Conservation (phyloP, 2,113 vertebrate species). For the Vidua macroura region DNA sequence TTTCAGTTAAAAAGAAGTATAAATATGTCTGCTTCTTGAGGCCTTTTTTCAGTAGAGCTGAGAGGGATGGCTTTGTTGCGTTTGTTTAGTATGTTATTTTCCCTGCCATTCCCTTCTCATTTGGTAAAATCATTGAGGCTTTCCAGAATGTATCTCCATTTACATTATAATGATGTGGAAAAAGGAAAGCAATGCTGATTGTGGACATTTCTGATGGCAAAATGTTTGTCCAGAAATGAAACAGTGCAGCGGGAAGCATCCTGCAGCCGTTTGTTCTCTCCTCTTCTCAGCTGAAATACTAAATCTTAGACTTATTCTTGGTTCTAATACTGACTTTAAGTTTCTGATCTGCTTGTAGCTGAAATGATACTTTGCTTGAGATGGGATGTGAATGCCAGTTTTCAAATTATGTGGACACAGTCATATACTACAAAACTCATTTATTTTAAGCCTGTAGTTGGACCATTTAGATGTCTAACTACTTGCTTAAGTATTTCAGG, state of each 20-base stretch:
- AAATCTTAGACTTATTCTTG: neutral
- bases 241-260: neutral
- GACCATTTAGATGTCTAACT: constrained; percentile 58
- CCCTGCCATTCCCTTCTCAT: neutral
- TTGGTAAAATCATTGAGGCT: neutral
- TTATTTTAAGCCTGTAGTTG: constrained; percentile 24
- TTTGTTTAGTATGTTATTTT: neutral
- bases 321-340: neutral
- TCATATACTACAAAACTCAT: constrained; percentile 38
- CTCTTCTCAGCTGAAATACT: neutral
- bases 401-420: neutral
- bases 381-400: neutral
- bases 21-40: neutral
- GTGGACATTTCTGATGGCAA: neutral
- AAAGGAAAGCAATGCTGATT: neutral
- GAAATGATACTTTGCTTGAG: neutral
- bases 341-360: neutral
- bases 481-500: constrained; percentile 32
- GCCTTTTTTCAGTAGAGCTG: neutral
- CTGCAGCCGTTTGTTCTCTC: neutral
- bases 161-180: neutral
- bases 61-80: neutral
- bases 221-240: neutral
- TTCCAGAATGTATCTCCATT: neutral
- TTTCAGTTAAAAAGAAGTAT: neutral